phyloP scores from a whole-genome alignment of 1,140 invertebrate genomes.

The Ephestia elutella region DNA sequence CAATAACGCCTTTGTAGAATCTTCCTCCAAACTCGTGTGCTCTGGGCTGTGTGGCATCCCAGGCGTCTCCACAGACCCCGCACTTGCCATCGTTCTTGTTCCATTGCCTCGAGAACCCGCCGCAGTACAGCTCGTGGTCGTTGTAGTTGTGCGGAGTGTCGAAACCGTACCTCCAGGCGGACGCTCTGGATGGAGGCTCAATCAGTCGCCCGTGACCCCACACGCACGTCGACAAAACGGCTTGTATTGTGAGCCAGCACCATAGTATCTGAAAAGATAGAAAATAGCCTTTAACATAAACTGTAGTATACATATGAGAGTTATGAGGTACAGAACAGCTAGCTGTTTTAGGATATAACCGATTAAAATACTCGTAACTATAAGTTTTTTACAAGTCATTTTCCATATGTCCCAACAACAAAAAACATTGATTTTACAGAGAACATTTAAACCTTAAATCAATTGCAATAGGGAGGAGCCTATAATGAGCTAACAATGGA shows the following conservation, averaged over 20 bases:
- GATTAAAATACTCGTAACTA: no score
- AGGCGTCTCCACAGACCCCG: slow-evolving; percentile 91
- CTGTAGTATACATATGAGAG: background rate
- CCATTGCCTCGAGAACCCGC: slow-evolving; percentile 88
- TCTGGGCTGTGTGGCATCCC: slow-evolving; percentile 81
- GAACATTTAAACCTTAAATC: no score
- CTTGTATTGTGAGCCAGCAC: slow-evolving; percentile 40
- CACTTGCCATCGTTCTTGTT: slow-evolving; percentile 84
- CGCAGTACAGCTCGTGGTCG: slow-evolving; percentile 92
- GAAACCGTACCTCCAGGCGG: slow-evolving; percentile 87
- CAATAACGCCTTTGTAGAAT: slow-evolving; percentile 87
- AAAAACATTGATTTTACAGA: no score
- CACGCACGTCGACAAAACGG: slow-evolving; percentile 30
- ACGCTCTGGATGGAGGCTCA: slow-evolving; percentile 88
- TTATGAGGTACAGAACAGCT: no score
- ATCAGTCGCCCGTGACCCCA: slow-evolving; percentile 85
- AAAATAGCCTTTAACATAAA: background rate
- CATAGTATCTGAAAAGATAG: slow-evolving; percentile 48
- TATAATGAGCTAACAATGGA: background rate
- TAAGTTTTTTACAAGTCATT: background rate
- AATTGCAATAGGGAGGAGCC: no score
- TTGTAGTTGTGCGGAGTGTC: slow-evolving; percentile 87
- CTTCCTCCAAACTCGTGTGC: slow-evolving; percentile 89
- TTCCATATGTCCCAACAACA: no score
- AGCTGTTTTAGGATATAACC: no score